Evolutionary conservation across 2,113 vertebrate species (phyloP), one percentile per base, ranked within the genome.

Genomic region (Gavia stellata): DNA sequence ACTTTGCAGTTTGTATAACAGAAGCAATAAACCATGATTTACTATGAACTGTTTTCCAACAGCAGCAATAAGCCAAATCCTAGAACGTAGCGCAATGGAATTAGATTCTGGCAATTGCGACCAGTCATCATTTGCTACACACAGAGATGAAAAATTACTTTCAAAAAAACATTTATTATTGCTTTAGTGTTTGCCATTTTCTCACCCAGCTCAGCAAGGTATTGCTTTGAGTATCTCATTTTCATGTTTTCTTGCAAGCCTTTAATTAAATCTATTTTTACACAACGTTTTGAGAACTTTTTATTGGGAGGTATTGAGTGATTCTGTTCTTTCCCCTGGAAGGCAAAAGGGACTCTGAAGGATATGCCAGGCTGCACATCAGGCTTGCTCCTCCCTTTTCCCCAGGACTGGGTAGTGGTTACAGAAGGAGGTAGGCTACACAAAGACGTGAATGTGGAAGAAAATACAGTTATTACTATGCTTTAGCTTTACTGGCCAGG

Each of bases 21-120:
- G 90, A 45, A 94, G 78, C 63, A 87, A 55, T 72, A 93, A 95
- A 44, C 88, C 42, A 29, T 40, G 81, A 90, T 93, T 94, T 79
- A 90, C 45, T 86, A 29, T 8, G 28, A 67, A 73, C 84, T 66
- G 38, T 23, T 91, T 92, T 66, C 77, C 81, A 92, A 56, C 67
- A 86, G 84, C 84, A 89, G 77, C 89, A 92, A 85, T 9, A 74
- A 92, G 50, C 38, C 92, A 95, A 86, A 86, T 49, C 55, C 68
- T 84, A 78, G 59, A 78, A 61, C 0, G 0, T 7, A 65, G 78
- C 14, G 1, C 5, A 62, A 34, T 1, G 9, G 87, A 74, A 90
- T 83, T 17, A 45, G 75, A 80, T 52, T 44, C 45, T 7, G 3
- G 88, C 36, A 85, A 65, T 61, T 6, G 2, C 4, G 1, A 77